phyloP scores from a whole-genome alignment of 2,113 vertebrate genomes.

The Alexandromys fortis region DNA sequence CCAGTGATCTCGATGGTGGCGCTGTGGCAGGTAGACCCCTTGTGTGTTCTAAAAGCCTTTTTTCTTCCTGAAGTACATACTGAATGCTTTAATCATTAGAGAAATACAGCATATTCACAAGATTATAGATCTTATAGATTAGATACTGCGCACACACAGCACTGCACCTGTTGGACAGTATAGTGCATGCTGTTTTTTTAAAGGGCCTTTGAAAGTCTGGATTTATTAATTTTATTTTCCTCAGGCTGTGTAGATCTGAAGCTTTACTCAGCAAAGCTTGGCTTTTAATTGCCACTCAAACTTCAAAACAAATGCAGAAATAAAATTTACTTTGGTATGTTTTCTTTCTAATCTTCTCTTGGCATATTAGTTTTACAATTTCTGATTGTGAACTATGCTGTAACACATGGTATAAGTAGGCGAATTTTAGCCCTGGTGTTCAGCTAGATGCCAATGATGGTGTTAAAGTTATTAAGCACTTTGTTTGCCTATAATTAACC shows the following conservation, averaged over 20 bases:
- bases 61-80: not conserved
- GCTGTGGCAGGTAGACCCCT: conserved; percentile 86
- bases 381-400: not conserved
- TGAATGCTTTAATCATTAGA: conserved; percentile 1
- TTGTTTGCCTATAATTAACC: conserved; percentile 28
- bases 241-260: not conserved
- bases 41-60: not conserved
- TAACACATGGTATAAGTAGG: not conserved
- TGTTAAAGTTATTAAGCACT: not conserved
- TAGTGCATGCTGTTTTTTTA: not conserved
- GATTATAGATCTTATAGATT: not conserved
- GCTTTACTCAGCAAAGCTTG: not conserved
- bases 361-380: conserved; percentile 6
- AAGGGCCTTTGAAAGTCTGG: not conserved
- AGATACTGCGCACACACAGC: not conserved
- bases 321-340: not conserved
- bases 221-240: not conserved
- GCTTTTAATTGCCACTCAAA: not conserved
- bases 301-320: conserved; percentile 30
- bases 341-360: conserved; percentile 23
- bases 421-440: not conserved
- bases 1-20: conserved; percentile 91
- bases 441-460: not conserved
- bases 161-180: not conserved
- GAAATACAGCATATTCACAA: not conserved